These are phyloP conservation scores for Vicugna pacos DNA, from an alignment of 2,113 vertebrate genomes.

Conservation along the genomic window DNA sequence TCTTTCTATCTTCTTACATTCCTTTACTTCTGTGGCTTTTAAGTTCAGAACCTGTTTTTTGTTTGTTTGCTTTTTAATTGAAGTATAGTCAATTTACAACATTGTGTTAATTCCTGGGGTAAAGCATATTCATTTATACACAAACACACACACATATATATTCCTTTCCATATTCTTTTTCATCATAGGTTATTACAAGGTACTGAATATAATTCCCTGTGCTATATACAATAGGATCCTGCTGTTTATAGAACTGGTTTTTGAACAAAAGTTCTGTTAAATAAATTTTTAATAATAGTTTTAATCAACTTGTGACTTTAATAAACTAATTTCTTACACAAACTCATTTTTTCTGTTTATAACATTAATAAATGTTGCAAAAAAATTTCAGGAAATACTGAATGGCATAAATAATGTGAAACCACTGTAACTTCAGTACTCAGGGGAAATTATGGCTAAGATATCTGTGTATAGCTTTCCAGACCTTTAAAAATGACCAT, in stretches of 20 bases:
- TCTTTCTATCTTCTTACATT: neutral
- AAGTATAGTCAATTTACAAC: no score
- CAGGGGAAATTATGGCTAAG: constrained; percentile 44
- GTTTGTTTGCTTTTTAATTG: no score
- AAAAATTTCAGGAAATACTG: constrained; percentile 41
- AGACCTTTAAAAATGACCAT: neutral
- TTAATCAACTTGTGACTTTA: constrained; percentile 48
- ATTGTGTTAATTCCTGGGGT: no score
- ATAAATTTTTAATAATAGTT: constrained; percentile 30
- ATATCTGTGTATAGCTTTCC: neutral
- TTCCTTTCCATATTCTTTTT: no score
- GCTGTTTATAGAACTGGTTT: neutral
- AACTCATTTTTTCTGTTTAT: neutral
- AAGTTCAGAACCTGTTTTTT: neutral
- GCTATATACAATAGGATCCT: no score
- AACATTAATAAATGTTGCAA: constrained; percentile 28
- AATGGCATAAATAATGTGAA: constrained; percentile 38
- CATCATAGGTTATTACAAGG: no score
- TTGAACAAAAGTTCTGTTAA: constrained; percentile 20
- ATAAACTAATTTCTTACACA: constrained; percentile 38
- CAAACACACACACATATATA: no score
- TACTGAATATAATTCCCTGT: no score
- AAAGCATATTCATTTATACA: no score
- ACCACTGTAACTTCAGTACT: constrained; percentile 21
- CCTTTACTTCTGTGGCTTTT: constrained; percentile 30